Percentiles rank a stretch among this genome's conserved stretches.
Evolutionary conservation across 2,888 invertebrate species (phyloP).

Genomic region (Latheticus oryzae): DNA sequence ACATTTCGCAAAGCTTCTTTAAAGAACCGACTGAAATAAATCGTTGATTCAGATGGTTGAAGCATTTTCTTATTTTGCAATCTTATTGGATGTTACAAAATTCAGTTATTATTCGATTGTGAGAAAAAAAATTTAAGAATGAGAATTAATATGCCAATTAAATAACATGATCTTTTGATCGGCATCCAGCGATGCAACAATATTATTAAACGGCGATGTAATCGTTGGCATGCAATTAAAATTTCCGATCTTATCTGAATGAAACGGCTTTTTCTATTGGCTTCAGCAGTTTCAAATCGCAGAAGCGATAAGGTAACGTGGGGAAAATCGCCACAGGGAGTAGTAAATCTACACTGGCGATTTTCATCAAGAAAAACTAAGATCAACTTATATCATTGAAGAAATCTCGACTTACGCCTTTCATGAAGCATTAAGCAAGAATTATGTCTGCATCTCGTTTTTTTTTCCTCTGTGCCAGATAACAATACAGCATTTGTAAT

Average conservation of each 20-base stretch:
- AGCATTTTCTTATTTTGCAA: neutral
- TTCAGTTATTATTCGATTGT: slow-evolving; percentile 9
- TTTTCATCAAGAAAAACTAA: too few species aligned
- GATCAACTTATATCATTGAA: too few species aligned
- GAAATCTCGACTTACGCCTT: too few species aligned
- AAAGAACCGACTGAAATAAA: slow-evolving; percentile 10
- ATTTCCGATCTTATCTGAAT: slow-evolving; percentile 33
- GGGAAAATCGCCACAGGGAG: too few species aligned
- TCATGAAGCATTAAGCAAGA: too few species aligned
- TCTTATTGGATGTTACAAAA: neutral
- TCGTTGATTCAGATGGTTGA: slow-evolving; percentile 4
- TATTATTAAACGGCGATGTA: slow-evolving; percentile 37
- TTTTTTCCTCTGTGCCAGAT: too few species aligned
- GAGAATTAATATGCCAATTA: slow-evolving; percentile 30
- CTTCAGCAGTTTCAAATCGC: too few species aligned
- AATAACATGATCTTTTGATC: slow-evolving; percentile 27
- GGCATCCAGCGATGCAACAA: slow-evolving; percentile 24
- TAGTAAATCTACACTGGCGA: too few species aligned
- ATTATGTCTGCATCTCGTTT: too few species aligned
- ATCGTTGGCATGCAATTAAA: slow-evolving; percentile 38
- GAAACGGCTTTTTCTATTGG: slow-evolving; percentile 24
- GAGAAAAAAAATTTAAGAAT: too few species aligned
- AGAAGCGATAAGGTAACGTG: too few species aligned
- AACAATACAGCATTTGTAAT: too few species aligned
- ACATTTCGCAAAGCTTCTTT: slow-evolving; percentile 15